Conservation (phyloP, 2,797 vertebrate species). For the Microctenopoma lineatum region DNA sequence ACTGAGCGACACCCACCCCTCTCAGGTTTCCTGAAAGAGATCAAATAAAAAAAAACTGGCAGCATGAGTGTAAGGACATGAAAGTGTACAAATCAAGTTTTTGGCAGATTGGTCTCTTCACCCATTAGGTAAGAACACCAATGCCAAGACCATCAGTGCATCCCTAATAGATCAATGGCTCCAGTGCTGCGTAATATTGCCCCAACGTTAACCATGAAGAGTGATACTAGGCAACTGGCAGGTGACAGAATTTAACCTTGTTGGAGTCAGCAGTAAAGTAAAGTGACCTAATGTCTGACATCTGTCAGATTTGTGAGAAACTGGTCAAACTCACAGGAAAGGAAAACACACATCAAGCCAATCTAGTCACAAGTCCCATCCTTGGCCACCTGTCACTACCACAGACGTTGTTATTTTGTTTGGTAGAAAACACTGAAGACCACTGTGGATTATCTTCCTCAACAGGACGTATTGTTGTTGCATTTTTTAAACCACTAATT, state of each 20-base stretch:
- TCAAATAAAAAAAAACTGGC: slow-evolving; percentile 29
- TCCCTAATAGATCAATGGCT: slow-evolving; percentile 53
- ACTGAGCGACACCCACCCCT: slow-evolving; percentile 55
- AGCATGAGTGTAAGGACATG: slow-evolving; percentile 35
- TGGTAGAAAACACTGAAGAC: background rate
- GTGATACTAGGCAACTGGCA: slow-evolving; percentile 19
- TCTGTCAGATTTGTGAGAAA: background rate
- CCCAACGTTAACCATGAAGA: slow-evolving; percentile 28
- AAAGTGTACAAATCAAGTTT: slow-evolving; percentile 55
- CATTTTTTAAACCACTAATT: background rate
- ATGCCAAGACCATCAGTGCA: slow-evolving; percentile 57
- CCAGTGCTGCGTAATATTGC: slow-evolving; percentile 16
- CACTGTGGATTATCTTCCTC: background rate
- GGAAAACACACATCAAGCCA: background rate
- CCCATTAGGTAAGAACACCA: slow-evolving; percentile 44
- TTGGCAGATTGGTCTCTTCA: slow-evolving; percentile 60
- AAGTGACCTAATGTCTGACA: background rate
- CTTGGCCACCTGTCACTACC: background rate
- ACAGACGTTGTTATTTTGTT: background rate
- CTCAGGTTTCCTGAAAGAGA: slow-evolving; percentile 61
- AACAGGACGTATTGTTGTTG: background rate
- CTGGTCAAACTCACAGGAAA: background rate
- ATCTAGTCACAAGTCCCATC: background rate
- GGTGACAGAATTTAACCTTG: background rate
- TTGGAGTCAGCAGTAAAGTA: background rate